These are phyloP conservation scores for Pseudorasbora parva DNA, from an alignment of 2,113 vertebrate species.

Conservation along the genomic window DNA sequence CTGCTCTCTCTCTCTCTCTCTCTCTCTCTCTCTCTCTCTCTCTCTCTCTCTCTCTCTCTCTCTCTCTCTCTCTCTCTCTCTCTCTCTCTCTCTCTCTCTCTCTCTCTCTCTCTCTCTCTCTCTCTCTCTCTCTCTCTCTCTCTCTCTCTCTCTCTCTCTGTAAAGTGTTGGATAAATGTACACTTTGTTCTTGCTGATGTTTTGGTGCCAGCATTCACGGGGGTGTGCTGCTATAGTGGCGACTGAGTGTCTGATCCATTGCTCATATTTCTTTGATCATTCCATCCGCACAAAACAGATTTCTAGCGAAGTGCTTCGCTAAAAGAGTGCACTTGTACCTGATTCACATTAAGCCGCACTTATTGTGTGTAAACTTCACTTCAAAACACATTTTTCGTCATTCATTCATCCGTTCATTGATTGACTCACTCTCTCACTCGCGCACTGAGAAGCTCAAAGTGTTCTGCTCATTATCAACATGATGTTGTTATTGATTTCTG, in stretches of 20 bases:
- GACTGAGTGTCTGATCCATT: conserved; percentile 61
- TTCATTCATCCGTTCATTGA: conserved; percentile 30
- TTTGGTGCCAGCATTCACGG: conserved; percentile 53
- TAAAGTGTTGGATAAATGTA: conserved; percentile 60
- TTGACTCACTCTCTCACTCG: conserved; percentile 9
- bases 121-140: background rate
- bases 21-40: conserved; percentile 2
- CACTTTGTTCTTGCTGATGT: conserved; percentile 56
- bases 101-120: background rate
- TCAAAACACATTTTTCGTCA: conserved; percentile 16
- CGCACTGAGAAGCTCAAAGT: background rate
- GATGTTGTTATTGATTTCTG: conserved; percentile 54
- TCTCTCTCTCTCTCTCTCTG: conserved; percentile 9
- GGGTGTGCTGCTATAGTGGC: conserved; percentile 49
- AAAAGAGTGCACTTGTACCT: conserved; percentile 38
- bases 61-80: background rate
- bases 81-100: conserved; percentile 2
- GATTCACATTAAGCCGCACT: background rate
- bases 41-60: background rate
- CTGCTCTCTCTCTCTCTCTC: background rate
- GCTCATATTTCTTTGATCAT: conserved; percentile 64
- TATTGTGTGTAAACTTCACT: conserved; percentile 28
- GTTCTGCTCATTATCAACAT: conserved; percentile 43
- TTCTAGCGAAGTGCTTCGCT: conserved; percentile 46
- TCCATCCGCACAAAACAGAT: conserved; percentile 59